These are phyloP conservation scores for Merluccius polli DNA, from an alignment of 2,797 vertebrate genomes.

Conservation along the genomic window DNA sequence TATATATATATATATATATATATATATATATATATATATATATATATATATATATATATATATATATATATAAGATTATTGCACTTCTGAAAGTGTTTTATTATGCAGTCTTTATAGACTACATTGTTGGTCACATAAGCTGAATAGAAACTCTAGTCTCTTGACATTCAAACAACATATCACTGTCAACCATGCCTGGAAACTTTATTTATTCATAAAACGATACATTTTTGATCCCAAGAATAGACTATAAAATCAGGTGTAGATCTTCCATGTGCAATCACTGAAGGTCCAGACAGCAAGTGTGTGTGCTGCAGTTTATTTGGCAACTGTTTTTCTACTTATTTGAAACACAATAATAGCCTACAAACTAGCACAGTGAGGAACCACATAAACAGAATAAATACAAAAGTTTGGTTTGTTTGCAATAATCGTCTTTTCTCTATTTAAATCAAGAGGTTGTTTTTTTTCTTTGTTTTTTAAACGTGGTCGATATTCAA, in stretches of 20 bases:
- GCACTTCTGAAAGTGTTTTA: conserved; percentile 32
- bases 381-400: conserved; percentile 73
- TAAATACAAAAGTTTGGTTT: conserved; percentile 88
- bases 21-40: no score
- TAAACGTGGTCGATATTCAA: conserved; percentile 80
- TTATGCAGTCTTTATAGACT: conserved; percentile 89
- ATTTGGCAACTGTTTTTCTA: conserved; percentile 82
- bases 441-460: conserved; percentile 78
- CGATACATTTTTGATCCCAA: neutral
- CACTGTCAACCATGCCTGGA: conserved; percentile 77
- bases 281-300: conserved; percentile 67
- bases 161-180: conserved; percentile 81
- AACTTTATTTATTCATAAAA: neutral
- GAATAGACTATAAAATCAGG: neutral
- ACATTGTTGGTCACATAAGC: conserved; percentile 84
- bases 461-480: conserved; percentile 38
- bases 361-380: conserved; percentile 86
- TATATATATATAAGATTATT: neutral
- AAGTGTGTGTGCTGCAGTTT: conserved; percentile 80
- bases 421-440: conserved; percentile 76
- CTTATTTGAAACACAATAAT: conserved; percentile 75
- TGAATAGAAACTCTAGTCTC: conserved; percentile 52
- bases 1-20: no score
- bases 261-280: conserved; percentile 51
- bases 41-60: no score